Percentiles rank a stretch among this genome's conserved stretches.
phyloP scores from a whole-genome alignment of 2,888 invertebrate genomes.

The Apodemia duryi region DNA sequence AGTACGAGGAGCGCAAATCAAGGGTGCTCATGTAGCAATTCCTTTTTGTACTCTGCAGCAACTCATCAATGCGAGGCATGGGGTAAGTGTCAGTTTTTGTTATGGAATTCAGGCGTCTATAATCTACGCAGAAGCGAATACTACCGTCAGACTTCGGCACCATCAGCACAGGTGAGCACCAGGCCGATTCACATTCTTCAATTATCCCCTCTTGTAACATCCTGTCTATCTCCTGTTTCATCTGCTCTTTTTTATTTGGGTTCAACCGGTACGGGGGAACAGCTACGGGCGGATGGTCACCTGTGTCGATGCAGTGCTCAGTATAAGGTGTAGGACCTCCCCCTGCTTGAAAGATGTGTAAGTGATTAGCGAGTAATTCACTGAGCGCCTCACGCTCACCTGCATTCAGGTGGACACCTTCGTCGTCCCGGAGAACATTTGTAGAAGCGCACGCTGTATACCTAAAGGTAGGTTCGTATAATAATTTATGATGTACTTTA shows the following conservation, averaged over 20 bases:
- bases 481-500: background rate
- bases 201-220: slow-evolving; percentile 35
- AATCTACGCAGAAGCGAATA: slow-evolving; percentile 26
- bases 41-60: background rate
- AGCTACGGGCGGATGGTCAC: slow-evolving; percentile 11
- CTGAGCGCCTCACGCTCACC: background rate
- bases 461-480: background rate
- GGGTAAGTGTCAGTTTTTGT: slow-evolving; percentile 16
- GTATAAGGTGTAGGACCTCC: slow-evolving; percentile 1
- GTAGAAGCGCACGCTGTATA: slow-evolving; percentile 2
- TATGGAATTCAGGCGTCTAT: slow-evolving; percentile 25
- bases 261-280: slow-evolving; percentile 19
- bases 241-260: no score
- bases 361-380: background rate
- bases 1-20: background rate
- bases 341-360: background rate
- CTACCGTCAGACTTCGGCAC: slow-evolving; percentile 25
- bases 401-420: background rate
- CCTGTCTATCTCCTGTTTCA: slow-evolving; percentile 24
- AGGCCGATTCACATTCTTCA: slow-evolving; percentile 37
- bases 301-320: background rate
- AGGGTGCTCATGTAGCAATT: no score
- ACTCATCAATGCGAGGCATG: slow-evolving; percentile 11
- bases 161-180: slow-evolving; percentile 19
- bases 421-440: slow-evolving; percentile 10